Base-by-base conservation (phyloP, 2,888 invertebrate genomes). In the Eledone cirrhosa region DNA sequence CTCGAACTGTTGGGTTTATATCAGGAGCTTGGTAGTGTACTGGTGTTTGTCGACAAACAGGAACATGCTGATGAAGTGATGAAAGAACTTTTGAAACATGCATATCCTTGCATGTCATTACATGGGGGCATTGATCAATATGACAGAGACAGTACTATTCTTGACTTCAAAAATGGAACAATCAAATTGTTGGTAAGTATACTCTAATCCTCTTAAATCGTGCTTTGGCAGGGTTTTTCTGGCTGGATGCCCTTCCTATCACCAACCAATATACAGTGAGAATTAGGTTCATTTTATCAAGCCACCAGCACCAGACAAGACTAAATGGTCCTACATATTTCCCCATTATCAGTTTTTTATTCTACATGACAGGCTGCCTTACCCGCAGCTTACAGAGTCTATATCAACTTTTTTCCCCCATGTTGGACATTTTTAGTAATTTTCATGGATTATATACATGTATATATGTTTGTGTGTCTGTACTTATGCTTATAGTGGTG, bases 71-170 rank as follows among this genome's bases (percentile, higher is more conserved):
- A 98, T 89, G 95, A 95, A 74, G 80, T 91, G 78, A 90, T 91
- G 89, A 97, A 97, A 88, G 97, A 98, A 87, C 93, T 99, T 1
- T 96, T 99, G 95, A 97, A 95, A 90, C 96, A 97, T 0, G 96
- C 97, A 0, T 99, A 99, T 90, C 94, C 95, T 22, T 99, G 98
- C 89, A 95, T 99, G 94, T 97, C 98, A 79, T 93, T 99, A 77
- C 99, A 99, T 89, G 99, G 99, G 80, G 99, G 98, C 85, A 98
- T 99, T 89, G 99, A 99, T 92, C 99, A 99, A 92, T 98, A 97
- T 91, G 99, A 99, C 92, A 93, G 99, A 85, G 99, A 99, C 92
- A 97, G 97, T 7, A 98, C 97, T 48, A 99, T 99, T 86, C 93
- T 95, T 48, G 99, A 99, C 92, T 99, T 99, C 92, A 99, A 99